phyloP scores from a whole-genome alignment of 1,140 invertebrate species.

The Drosophila trapezifrons region DNA sequence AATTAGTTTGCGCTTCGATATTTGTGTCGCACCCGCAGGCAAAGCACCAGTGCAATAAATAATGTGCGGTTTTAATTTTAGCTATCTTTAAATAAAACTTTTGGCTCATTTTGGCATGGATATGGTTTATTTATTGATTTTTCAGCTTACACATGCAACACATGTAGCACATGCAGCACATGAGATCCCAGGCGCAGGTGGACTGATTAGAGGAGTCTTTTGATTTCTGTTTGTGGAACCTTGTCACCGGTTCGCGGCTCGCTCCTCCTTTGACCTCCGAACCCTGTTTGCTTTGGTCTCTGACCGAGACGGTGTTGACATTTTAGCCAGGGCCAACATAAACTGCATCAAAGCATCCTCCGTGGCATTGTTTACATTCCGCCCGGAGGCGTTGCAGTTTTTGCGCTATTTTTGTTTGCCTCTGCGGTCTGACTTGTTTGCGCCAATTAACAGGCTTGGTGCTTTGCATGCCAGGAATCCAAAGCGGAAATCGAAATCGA shows the following conservation, averaged over 20 bases:
- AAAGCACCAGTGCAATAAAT: constrained; percentile 52
- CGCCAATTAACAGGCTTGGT: constrained; percentile 43
- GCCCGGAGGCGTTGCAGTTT: constrained; percentile 20
- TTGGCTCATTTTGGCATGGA: constrained; percentile 36
- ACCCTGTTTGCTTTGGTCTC: constrained; percentile 22
- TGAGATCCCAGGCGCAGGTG: constrained; percentile 29
- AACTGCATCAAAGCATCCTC: constrained; percentile 7
- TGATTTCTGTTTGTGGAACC: constrained; percentile 18
- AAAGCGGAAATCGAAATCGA: constrained; percentile 2
- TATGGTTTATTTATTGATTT: constrained; percentile 47
- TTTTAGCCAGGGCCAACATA: constrained; percentile 23
- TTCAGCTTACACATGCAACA: constrained; percentile 47
- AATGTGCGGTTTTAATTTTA: constrained; percentile 69
- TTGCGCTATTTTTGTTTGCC: constrained; percentile 42
- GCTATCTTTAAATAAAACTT: constrained; percentile 68
- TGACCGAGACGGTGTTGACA: constrained; percentile 25
- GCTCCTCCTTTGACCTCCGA: constrained; percentile 19
- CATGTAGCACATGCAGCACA: constrained; percentile 14
- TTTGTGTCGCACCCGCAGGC: constrained; percentile 46
- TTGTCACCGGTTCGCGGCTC: background rate
- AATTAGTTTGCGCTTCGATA: constrained; percentile 43
- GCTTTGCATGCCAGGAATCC: background rate
- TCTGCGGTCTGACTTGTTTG: constrained; percentile 52
- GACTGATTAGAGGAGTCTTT: constrained; percentile 52
- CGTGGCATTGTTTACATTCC: constrained; percentile 1